These are phyloP conservation scores for Hypsopygia costalis DNA, from an alignment of 2,888 invertebrate species.

Conservation along the genomic window DNA sequence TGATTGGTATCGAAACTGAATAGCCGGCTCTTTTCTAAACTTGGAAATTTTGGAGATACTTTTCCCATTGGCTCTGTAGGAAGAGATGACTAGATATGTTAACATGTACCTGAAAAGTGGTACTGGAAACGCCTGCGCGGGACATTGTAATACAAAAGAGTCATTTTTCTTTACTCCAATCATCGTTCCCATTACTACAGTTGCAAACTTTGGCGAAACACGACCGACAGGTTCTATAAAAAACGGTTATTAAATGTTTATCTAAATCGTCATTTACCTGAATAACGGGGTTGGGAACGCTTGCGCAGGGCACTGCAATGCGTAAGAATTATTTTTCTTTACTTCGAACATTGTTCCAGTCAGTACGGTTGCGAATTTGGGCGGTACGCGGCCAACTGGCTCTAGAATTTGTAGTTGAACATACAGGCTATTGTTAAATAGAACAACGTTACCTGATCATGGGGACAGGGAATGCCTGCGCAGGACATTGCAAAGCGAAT, in stretches of 20 bases:
- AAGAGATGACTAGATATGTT: slow-evolving; percentile 20
- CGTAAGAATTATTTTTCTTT: slow-evolving; percentile 63
- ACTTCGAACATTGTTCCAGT: slow-evolving; percentile 79
- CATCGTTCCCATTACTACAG: slow-evolving; percentile 82
- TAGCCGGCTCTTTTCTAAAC: slow-evolving; percentile 63
- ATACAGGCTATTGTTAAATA: slow-evolving; percentile 33
- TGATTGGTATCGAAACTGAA: slow-evolving; percentile 60
- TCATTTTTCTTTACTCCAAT: slow-evolving; percentile 70
- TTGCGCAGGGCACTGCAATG: slow-evolving; percentile 85
- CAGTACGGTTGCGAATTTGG: slow-evolving; percentile 79
- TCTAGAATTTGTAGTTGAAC: slow-evolving; percentile 37
- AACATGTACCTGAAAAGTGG: slow-evolving; percentile 79
- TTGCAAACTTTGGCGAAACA: slow-evolving; percentile 84
- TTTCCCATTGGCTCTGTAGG: slow-evolving; percentile 82
- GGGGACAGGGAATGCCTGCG: slow-evolving; percentile 82
- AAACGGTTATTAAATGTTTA: slow-evolving; percentile 24
- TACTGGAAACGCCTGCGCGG: slow-evolving; percentile 84
- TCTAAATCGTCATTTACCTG: slow-evolving; percentile 59
- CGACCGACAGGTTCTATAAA: slow-evolving; percentile 84
- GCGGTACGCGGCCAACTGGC: slow-evolving; percentile 67
- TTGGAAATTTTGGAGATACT: slow-evolving; percentile 83
- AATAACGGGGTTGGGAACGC: slow-evolving; percentile 80
- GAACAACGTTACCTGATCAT: slow-evolving; percentile 63
- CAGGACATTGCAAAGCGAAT: slow-evolving; percentile 85
- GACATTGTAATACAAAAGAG: slow-evolving; percentile 81